phyloP scores from a whole-genome alignment of 2,888 invertebrate species.

The Agriopis aurantiaria region DNA sequence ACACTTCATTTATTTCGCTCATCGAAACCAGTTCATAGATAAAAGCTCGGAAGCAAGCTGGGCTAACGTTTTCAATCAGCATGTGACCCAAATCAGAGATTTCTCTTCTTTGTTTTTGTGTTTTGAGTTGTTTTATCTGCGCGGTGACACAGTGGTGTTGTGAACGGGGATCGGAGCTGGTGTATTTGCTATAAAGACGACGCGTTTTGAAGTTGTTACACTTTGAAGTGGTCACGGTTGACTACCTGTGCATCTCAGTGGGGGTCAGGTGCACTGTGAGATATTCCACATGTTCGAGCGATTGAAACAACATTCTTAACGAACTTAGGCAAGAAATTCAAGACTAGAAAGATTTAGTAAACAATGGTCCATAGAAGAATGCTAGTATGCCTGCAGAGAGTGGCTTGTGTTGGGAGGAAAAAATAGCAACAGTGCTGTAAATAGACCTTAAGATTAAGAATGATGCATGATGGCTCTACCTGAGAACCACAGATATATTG shows the following conservation, averaged over 20 bases:
- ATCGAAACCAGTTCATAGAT: conserved; percentile 44
- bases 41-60: conserved; percentile 59
- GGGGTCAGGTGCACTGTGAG: conserved; percentile 69
- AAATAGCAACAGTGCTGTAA: conserved; percentile 54
- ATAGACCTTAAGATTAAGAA: conserved; percentile 67
- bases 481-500: conserved; percentile 90
- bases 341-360: conserved; percentile 17
- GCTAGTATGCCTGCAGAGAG: conserved; percentile 45
- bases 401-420: conserved; percentile 56
- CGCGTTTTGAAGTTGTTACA: conserved; percentile 58
- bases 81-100: conserved; percentile 86
- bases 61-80: conserved; percentile 77
- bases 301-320: conserved; percentile 35
- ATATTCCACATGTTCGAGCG: conserved; percentile 47
- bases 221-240: conserved; percentile 75
- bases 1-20: conserved; percentile 31
- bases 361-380: conserved; percentile 39
- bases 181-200: conserved; percentile 22
- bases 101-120: conserved; percentile 79
- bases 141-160: conserved; percentile 26
- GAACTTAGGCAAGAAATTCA: conserved; percentile 2
- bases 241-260: conserved; percentile 71
- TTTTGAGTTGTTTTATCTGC: conserved; percentile 36
- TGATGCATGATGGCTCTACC: conserved; percentile 86
- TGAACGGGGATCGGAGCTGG: conserved; percentile 21